Evolutionary conservation across 1,140 invertebrate species (phyloP).

Genomic region (Calycopis cecrops): DNA sequence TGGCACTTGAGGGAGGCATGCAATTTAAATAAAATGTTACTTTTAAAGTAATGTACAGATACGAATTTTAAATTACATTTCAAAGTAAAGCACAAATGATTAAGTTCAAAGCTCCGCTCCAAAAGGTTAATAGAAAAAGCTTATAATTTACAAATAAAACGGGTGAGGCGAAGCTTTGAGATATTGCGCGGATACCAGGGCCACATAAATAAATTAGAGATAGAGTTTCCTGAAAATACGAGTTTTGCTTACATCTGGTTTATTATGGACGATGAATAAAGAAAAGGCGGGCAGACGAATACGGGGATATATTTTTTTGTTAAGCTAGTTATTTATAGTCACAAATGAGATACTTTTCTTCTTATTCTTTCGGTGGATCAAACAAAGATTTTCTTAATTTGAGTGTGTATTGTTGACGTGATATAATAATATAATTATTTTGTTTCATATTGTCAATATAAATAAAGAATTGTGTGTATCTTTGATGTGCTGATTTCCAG

Average conservation of each 20-base stretch:
- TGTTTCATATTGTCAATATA: too few species aligned
- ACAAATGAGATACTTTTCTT: conserved; percentile 5
- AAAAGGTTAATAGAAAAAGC: conserved; percentile 10
- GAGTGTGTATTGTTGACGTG: too few species aligned
- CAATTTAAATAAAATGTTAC: neutral
- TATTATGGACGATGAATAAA: conserved; percentile 6
- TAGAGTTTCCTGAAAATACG: conserved; percentile 15
- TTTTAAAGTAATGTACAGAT: neutral
- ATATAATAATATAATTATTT: too few species aligned
- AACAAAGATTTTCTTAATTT: too few species aligned
- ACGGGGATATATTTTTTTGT: conserved; percentile 16
- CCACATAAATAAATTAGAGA: conserved; percentile 18
- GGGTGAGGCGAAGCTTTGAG: neutral
- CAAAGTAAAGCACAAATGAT: neutral
- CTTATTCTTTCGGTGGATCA: too few species aligned
- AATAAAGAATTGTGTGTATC: too few species aligned
- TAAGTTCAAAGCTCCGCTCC: neutral
- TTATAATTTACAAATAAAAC: conserved; percentile 12
- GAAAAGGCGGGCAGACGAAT: neutral
- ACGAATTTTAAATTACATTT: conserved; percentile 4
- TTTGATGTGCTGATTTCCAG: too few species aligned
- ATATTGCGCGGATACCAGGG: too few species aligned
- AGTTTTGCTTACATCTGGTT: conserved; percentile 10
- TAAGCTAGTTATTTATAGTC: conserved; percentile 9
- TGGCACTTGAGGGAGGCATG: too few species aligned